Evolutionary conservation across 1,140 invertebrate genomes (phyloP), one percentile per base, ranked within the genome.

Genomic region (Thaumetopoea pityocampa): DNA sequence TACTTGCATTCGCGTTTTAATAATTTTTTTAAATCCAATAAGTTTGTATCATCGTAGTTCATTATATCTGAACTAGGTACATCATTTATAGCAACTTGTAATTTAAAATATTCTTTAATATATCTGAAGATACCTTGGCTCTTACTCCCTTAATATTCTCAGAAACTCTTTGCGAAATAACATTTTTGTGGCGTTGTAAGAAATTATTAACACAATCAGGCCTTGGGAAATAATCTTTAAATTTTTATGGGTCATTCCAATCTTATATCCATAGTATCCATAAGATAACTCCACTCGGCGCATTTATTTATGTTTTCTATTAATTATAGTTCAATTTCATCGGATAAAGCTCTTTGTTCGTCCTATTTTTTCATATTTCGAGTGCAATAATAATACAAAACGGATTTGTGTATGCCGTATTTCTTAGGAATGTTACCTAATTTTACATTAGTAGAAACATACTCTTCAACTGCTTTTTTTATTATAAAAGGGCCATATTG

Each of bases 181-280:
- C 24, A 26, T 26, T 26, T 26, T 26, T 26, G 41, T 74, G 66
- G 11, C 71, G 30, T 19, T 50, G 55, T 19, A 73, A 17, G 34
- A 71, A 68, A 9, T 17, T 23, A 14, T 34, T 19, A 15, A 51
- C 26, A 32, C 40, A 67, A 41, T 73, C 56, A 1, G 20, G 40
- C 5, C 67, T 54, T 34, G 59, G 60, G 11, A 62, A 48, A 47
- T 68, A 66, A 24, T 64, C 33, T 49, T 57, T 55, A 38, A 70
- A 70, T 51, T 38, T 30, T 48, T 45, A 20, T 28, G 14, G 0
- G 16, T 29, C 5, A 47, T 36, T 11, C 46, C 37, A 7, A 33
- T n/a, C 10, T 36, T 37, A 15, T 58, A 55, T 4, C 24, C 24
- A 11, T 9, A 26, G 24, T 11, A 11, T 11, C 24, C 12, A 26